Evolutionary conservation across 2,797 vertebrate species (phyloP).

Genomic region (Brachyrhaphis roseni): DNA sequence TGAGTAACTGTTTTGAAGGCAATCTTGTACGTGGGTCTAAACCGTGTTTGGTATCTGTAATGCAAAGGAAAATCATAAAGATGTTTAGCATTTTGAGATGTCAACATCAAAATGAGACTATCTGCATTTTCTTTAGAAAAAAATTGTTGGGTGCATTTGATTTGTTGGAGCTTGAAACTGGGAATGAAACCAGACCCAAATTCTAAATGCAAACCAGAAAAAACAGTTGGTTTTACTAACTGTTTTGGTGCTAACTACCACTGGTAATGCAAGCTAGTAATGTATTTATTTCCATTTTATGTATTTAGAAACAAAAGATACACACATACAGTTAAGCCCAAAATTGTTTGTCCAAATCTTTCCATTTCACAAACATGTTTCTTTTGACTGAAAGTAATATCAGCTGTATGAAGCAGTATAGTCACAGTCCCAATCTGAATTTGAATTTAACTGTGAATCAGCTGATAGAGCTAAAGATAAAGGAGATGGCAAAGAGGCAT

Average conservation of each 20-base stretch:
- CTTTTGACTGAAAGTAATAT: not conserved
- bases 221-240: not conserved
- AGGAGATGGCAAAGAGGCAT: not conserved
- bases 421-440: not conserved
- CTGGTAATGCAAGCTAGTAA: not conserved
- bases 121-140: not conserved
- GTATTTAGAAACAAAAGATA: not conserved
- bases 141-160: not conserved
- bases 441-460: not conserved
- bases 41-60: slow-evolving; percentile 86
- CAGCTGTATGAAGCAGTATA: not conserved
- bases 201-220: not conserved
- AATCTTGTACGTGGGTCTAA: slow-evolving; percentile 90
- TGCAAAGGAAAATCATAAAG: slow-evolving; percentile 13
- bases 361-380: not conserved
- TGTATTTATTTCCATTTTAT: not conserved
- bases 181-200: not conserved
- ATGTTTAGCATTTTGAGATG: not conserved
- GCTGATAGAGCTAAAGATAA: not conserved
- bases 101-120: slow-evolving; percentile 7
- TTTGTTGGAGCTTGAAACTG: not conserved
- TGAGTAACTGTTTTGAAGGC: slow-evolving; percentile 91
- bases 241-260: not conserved
- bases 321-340: not conserved
- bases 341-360: not conserved